Base-by-base conservation (phyloP, 1,140 invertebrate species). In the Belonocnema kinseyi region DNA sequence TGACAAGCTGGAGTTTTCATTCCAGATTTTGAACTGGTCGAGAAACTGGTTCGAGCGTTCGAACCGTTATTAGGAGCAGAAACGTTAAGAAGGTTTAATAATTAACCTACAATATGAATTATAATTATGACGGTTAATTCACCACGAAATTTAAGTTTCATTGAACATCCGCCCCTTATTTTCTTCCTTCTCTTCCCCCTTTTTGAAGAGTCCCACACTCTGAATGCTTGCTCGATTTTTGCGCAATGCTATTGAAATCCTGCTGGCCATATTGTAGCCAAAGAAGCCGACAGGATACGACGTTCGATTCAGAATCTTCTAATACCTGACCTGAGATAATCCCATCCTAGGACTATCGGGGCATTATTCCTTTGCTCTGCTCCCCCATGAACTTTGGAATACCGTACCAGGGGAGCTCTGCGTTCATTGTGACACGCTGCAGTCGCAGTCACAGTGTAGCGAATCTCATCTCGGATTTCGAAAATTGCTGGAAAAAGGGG, bases 301-400 rank as follows among this genome's bases (percentile, higher is more conserved):
- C 40, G 70, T 85, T 83, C 76, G 80, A 78, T 76, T 78, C 74
- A 76, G 79, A 71, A 77, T 83, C 77, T 78, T 66, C 78, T 80
- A 76, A 73, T 90, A 90, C 88, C 88, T 88, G 89, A 88, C 85
- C 85, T 81, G 81, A 88, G 88, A 90, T 90, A 90, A 90, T 90
- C 88, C 88, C 89, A 87, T 88, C 88, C 85, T 72, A 75, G 79
- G 75, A 80, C 76, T 75, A 82, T 82, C 40, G 71, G 78, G 53
- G 84, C 81, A 86, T 88, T 88, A 86, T 89, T 78, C 80, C 77
- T 72, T 50, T 54, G 84, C 77, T 86, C 51, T 58, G 84, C 77
- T 86, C 86, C 85, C 87, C 87, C 87, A 84, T 78, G 83, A 80
- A 89, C 83, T 80, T 82, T 73, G 54, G 73, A 80, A 82, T 79